Evolutionary conservation across 2,888 invertebrate species (phyloP).

Genomic region (Nasonovia ribisnigri): DNA sequence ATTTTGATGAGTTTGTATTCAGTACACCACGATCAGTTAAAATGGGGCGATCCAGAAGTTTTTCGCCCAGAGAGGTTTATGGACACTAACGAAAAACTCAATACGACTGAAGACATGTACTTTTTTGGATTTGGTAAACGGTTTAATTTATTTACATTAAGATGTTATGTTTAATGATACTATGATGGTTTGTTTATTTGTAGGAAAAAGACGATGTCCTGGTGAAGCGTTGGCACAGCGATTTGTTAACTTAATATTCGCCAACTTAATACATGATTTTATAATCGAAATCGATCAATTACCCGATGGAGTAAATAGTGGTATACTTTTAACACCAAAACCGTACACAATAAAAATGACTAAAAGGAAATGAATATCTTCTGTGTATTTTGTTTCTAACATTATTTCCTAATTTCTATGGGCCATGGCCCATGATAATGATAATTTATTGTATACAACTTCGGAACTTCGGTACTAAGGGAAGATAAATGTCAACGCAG

Average conservation of each 20-base stretch:
- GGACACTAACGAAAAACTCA: constrained; percentile 68
- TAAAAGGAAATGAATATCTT: constrained; percentile 44
- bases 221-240: constrained; percentile 74
- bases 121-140: constrained; percentile 71
- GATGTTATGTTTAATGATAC: not conserved
- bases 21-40: constrained; percentile 74
- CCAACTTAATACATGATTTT: constrained; percentile 74
- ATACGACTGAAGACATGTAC: constrained; percentile 69
- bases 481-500: not conserved
- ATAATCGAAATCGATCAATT: constrained; percentile 71
- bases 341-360: constrained; percentile 70
- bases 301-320: constrained; percentile 73
- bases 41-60: constrained; percentile 76
- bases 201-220: constrained; percentile 70
- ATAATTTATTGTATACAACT: not conserved
- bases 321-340: constrained; percentile 74
- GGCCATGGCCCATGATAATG: not conserved
- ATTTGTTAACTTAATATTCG: constrained; percentile 75
- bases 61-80: constrained; percentile 79
- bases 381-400: not conserved
- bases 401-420: not conserved
- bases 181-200: constrained; percentile 9
- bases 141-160: not conserved
- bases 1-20: constrained; percentile 74
- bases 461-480: not conserved